Evolutionary conservation across 2,797 vertebrate species (phyloP).

Genomic region (Danio choprae): DNA sequence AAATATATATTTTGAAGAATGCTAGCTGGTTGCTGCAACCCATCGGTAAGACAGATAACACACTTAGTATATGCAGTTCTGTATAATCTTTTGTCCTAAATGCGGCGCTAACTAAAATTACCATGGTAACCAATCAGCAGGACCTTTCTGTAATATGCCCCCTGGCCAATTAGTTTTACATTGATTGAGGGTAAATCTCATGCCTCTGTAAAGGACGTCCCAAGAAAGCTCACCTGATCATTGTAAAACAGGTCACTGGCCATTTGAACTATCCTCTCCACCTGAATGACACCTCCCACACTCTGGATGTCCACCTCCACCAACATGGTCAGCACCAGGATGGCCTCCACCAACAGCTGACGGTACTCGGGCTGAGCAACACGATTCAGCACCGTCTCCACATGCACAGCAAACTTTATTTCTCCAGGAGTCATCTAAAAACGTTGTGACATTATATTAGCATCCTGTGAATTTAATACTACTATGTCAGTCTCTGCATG

Average conservation of each 20-base stretch:
- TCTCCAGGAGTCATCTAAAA: conserved; percentile 95
- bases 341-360: conserved; percentile 95
- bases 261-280: conserved; percentile 91
- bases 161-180: too few relatives aligned
- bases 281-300: conserved; percentile 89
- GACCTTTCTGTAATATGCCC: too few relatives aligned
- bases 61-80: too few relatives aligned
- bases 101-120: too few relatives aligned
- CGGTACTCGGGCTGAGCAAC: conserved; percentile 96
- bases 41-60: too few relatives aligned
- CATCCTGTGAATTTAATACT: neutral
- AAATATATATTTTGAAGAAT: too few relatives aligned
- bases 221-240: conserved; percentile 82
- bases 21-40: too few relatives aligned
- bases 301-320: conserved; percentile 89
- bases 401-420: conserved; percentile 94
- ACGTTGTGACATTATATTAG: neutral
- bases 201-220: too few relatives aligned
- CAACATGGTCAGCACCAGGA: conserved; percentile 94
- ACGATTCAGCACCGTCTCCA: conserved; percentile 92
- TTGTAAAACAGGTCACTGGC: conserved; percentile 92
- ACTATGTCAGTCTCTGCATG: neutral
- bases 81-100: too few relatives aligned
- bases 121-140: too few relatives aligned
- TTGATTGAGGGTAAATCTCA: too few relatives aligned